Base-by-base conservation (phyloP, 2,113 vertebrate genomes). In the Ameiurus melas region DNA sequence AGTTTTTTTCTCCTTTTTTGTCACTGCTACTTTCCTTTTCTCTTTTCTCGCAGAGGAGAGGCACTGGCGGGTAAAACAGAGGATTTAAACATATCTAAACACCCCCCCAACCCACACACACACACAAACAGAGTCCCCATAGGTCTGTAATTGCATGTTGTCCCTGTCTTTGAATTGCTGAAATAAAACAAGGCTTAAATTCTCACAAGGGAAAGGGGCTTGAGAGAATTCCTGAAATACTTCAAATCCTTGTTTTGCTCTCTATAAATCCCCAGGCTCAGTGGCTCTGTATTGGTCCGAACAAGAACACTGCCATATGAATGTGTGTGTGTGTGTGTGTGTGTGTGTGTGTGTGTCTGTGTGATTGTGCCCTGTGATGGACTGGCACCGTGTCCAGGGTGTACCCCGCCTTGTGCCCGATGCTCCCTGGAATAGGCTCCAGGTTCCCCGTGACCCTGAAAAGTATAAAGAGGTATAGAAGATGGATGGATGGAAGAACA, bases 31-130 rank as follows among this genome's bases (percentile, higher is more conserved):
- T 80, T n/a, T 58, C 17, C 86, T 81, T 39, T 68, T 85, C 39
- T 71, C 71, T 77, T 85, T 30, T 71, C 57, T 70, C 57, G 77
- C 30, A 88, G 87, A 89, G 87, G 89, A 85, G 85, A 36, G 39
- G 53, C 30, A 25, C 0, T 66, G 39, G 17, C 64, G 58, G 33
- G 64, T 25, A 39, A 39, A 58, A 55, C 22, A 77, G 22, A 4
- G 4, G 73, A 27, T 55, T 79, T 53, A 53, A 79, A 79, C 77
- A 30, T 19, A 19, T 53, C 58, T 43, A 43, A 43, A 4, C 33
- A 36, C 36, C 30, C 33, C 80, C 9, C 19, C n/a, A n/a, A 60
- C 79, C 25, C 55, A 58, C 53, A 82, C 55, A 58, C 53, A 33
- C n/a, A n/a, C n/a, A 75, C 71, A n/a, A 5, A 53, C 3, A 47